Evolutionary conservation across 2,797 vertebrate genomes (phyloP).

Genomic region (Falco concolor): DNA sequence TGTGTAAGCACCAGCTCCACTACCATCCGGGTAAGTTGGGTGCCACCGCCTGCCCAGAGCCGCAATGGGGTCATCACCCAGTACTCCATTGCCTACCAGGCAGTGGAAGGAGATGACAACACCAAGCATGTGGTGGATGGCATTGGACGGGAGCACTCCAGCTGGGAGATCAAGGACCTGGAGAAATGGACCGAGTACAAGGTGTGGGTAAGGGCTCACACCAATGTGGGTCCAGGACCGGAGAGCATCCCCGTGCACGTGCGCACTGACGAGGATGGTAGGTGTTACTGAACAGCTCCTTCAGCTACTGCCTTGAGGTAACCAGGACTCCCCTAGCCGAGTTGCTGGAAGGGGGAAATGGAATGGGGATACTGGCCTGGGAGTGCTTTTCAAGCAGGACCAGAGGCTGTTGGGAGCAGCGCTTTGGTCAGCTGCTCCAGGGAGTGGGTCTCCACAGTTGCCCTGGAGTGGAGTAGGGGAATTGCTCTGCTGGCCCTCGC

Average conservation of each 20-base stretch:
- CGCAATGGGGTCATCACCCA: slow-evolving; percentile 94
- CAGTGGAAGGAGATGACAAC: slow-evolving; percentile 88
- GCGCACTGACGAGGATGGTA: slow-evolving; percentile 97
- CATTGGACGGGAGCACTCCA: slow-evolving; percentile 86
- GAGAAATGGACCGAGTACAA: slow-evolving; percentile 99
- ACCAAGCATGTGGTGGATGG: slow-evolving; percentile 86
- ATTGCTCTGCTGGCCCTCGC: not conserved
- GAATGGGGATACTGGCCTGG: not conserved
- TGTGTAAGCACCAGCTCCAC: slow-evolving; percentile 93
- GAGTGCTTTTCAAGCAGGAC: not conserved
- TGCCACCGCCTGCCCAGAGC: slow-evolving; percentile 90
- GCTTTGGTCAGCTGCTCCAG: not conserved
- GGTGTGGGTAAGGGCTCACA: slow-evolving; percentile 98
- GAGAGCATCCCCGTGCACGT: slow-evolving; percentile 89
- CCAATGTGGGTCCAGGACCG: slow-evolving; percentile 93
- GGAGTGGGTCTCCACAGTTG: not conserved
- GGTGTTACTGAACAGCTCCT: slow-evolving; percentile 59
- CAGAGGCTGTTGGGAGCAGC: not conserved
- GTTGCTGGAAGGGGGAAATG: not conserved
- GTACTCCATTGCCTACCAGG: slow-evolving; percentile 96
- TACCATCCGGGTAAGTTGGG: slow-evolving; percentile 99
- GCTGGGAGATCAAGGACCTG: slow-evolving; percentile 89
- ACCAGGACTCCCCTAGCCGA: not conserved
- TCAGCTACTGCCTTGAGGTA: not conserved
- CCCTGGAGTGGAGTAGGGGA: not conserved